Evolutionary conservation across 2,113 vertebrate species (phyloP), one percentile per base, ranked within the genome.

Genomic region (Centrocercus urophasianus): DNA sequence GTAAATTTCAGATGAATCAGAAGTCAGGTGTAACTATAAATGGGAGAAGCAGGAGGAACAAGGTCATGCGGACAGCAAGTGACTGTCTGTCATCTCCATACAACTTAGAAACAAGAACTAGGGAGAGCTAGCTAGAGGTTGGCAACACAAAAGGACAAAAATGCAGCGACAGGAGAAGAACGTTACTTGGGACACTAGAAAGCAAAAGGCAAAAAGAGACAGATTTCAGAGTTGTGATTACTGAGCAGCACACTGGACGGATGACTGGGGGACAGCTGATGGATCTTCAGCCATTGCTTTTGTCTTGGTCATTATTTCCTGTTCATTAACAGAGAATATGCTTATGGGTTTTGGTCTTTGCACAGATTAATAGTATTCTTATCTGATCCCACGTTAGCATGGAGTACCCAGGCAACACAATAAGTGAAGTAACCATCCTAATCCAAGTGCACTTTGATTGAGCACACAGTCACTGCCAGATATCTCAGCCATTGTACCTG

Each of bases 241-340:
- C 20, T 40, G 87, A 83, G 82, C 70, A 87, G 82, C 52, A 78
- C 40, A 64, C n/a, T 36, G 67, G 82, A 75, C 64, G 47, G 74
- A 65, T 0, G 2, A 91, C 32, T 0, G 0, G 48, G 47, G 75
- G 43, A 61, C 75, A 59, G 88, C 76, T 18, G 56, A 27, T 60
- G 74, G 78, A 87, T 60, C 61, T 54, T 28, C 0, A 4, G 75
- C 69, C 83, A 52, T 72, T 59, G 90, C 64, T 75, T 85, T 21
- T 79, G 71, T 47, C 63, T 75, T 2, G 0, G 15, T 38, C 1
- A 0, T 52, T 80, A 74, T 36, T 88, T 67, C 48, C 82, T 54
- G 4, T n/a, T 69, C 65, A 6, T 70, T 65, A 42, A 40, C 15
- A 48, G 61, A 40, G 71, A 63, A 63, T 57, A 10, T 2, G 32